Evolutionary conservation across 2,113 vertebrate species (phyloP).

Genomic region (Danio rerio): GRCz12tu NC_133192.1:45214001-45214500

Average conservation of each 20-base stretch:
- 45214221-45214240: too few species aligned
- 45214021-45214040: too few species aligned
- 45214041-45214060: too few species aligned
- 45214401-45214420: conserved; percentile 44
- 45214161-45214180: conserved; percentile 57
- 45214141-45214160: conserved; percentile 68
- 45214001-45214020: too few species aligned
- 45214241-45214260: background rate
- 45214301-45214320: conserved; percentile 22
- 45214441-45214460: conserved; percentile 51
- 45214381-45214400: conserved; percentile 36
- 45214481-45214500: conserved; percentile 47
- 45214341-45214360: conserved; percentile 57
- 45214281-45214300: conserved; percentile 19
- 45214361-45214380: conserved; percentile 21
- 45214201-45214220: conserved; percentile 61
- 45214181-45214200: conserved; percentile 58
- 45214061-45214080: too few species aligned
- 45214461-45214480: conserved; percentile 41
- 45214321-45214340: conserved; percentile 55
- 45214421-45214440: conserved; percentile 37
- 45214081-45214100: too few species aligned
- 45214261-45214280: conserved; percentile 34
- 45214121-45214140: too few species aligned
- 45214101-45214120: too few species aligned